Base-by-base conservation (phyloP, 1,140 invertebrate genomes). In the Hycleus phaleratus region DNA sequence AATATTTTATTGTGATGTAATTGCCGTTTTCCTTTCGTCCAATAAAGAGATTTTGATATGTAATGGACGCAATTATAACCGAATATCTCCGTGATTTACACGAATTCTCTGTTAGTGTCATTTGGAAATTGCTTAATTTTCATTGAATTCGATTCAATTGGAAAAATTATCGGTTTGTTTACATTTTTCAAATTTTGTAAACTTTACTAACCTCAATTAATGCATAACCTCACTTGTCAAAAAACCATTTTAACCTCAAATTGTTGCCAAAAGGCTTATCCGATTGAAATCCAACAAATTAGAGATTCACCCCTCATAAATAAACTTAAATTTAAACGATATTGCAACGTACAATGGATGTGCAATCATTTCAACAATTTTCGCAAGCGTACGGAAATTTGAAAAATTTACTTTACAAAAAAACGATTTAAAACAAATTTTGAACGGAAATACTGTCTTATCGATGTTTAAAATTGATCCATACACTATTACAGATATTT, bases 141-240 rank as follows among this genome's bases (percentile, higher is more conserved):
- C 44, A 25, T 46, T 46, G 7, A 25, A 12, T 46, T 46, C 11
- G 7, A 8, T 46, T 46, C 4, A 46, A n/a, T 25, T 25, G 18
- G 46, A 24, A 57, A 49, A 57, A 57, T 32, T 10, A 26, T 8
- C 44, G 32, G 18, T 60, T 72, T 73, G 72, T 74, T 74, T 73
- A 72, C 69, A 56, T 68, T 68, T 73, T 69, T 65, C 50, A 47
- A 67, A 68, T 66, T 32, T 53, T 54, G 55, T 59, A 65, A 67
- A 65, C 58, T 60, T 50, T 65, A 61, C 63, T 73, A 75, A 75
- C 73, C 73, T 73, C 70, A 75, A 70, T 68, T 70, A 66, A 57
- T 18, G 55, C 70, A 71, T 75, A 75, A 74, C 74, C 73, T 74
- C 69, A 71, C 68, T 68, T 71, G 73, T 74, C 73, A 74, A 72